Evolutionary conservation across 2,797 vertebrate genomes (phyloP), one percentile per base, ranked within the genome.

Genomic region (Rhabdophis nuchalis): DNA sequence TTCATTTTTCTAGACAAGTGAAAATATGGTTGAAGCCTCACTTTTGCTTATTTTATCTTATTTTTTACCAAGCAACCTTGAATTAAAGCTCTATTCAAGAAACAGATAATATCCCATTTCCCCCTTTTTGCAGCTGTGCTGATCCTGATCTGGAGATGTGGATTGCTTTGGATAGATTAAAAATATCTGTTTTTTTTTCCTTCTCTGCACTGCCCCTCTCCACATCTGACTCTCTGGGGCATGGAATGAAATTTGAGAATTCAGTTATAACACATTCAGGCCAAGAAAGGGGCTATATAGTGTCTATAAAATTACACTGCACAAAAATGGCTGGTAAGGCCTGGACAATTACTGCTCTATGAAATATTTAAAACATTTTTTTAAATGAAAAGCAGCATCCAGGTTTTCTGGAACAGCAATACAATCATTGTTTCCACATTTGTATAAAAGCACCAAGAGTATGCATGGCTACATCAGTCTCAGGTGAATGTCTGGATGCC

Each of bases 391-490:
- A 61, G 60, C 52, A 82, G 32, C 86, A 90, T 95, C 85, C 0
- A 5, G 72, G 89, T 93, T 91, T 0, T 41, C 87, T 68, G 90
- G 90, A 53, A 54, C 46, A 20, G 87, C 57, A 88, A 57, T 87
- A 93, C 14, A 93, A 89, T 68, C 88, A 53, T 2, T 3, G 77
- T 93, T 91, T 68, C 46, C 64, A 92, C 92, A 91, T 93, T 29
- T 88, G 82, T 1, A 4, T 68, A 93, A 93, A 92, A 95, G 88
- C 27, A 91, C 29, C 82, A 60, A 94, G 58, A 52, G 92, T 52
- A 64, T 54, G 91, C 94, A 92, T 56, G 58, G 91, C 20, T 93
- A 57, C 25, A 52, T 64, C 6, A 0, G 36, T 64, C 93, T 88
- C 90, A 0, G 8, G 85, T 94, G 92, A 91, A 27, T 0, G 0